phyloP scores from a whole-genome alignment of 2,888 invertebrate genomes.

The Drosophila paramelanica region DNA sequence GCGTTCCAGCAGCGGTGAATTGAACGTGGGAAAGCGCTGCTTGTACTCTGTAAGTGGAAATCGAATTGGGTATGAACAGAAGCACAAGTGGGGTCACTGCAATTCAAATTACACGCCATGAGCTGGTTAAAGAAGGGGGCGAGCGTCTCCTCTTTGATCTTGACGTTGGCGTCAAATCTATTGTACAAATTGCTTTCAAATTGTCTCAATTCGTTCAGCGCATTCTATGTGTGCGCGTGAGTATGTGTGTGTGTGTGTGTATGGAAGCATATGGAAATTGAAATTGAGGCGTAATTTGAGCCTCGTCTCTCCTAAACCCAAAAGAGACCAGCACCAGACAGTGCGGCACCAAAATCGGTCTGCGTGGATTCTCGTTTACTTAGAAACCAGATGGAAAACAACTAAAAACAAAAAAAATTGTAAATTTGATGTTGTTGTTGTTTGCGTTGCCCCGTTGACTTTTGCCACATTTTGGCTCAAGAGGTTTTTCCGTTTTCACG shows the following conservation, averaged over 20 bases:
- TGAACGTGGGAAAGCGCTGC: conserved; percentile 81
- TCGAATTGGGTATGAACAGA: background rate
- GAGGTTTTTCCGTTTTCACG: conserved; percentile 75
- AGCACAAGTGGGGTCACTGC: conserved; percentile 34
- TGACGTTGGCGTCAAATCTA: conserved; percentile 33
- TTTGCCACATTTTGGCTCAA: conserved; percentile 57
- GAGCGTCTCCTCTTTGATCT: conserved; percentile 47
- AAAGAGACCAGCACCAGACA: conserved; percentile 58
- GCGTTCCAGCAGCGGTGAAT: conserved; percentile 83
- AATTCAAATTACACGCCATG: conserved; percentile 39
- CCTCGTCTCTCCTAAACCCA: conserved; percentile 10
- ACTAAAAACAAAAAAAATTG: conserved; percentile 5
- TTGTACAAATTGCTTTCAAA: conserved; percentile 57
- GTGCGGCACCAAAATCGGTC: conserved; percentile 66
- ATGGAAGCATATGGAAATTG: conserved; percentile 25
- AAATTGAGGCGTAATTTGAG: conserved; percentile 48
- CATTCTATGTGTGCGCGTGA: background rate
- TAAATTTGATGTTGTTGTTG: conserved; percentile 23
- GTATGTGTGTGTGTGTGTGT: background rate
- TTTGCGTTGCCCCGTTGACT: conserved; percentile 43
- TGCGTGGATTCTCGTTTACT: conserved; percentile 45
- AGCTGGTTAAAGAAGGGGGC: background rate
- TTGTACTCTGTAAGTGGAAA: conserved; percentile 78
- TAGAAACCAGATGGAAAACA: conserved; percentile 78
- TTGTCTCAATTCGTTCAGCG: conserved; percentile 58